These are phyloP conservation scores for Perodicticus potto DNA, from an alignment of 2,797 vertebrate species.

Conservation along the genomic window DNA sequence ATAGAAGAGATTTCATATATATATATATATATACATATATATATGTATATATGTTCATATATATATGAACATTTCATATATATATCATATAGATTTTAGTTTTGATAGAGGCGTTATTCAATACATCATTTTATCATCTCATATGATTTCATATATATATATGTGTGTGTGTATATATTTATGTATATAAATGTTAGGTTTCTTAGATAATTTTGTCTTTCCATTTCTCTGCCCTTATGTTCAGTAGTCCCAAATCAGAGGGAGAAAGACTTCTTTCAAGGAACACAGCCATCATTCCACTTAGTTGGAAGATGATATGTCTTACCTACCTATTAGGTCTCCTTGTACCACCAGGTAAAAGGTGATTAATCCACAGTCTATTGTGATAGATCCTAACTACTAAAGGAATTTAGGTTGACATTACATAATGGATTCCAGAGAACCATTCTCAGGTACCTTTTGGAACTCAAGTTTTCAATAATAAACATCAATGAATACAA, in stretches of 20 bases:
- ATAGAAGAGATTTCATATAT: background rate
- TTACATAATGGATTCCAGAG: background rate
- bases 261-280: background rate
- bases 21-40: background rate
- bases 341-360: background rate
- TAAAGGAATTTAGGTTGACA: background rate
- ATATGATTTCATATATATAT: too few relatives aligned
- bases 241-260: background rate
- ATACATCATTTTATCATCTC: too few relatives aligned
- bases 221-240: background rate
- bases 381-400: background rate
- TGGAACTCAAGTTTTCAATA: background rate
- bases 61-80: too few relatives aligned
- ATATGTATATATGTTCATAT: too few relatives aligned
- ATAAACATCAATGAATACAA: background rate
- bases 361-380: background rate
- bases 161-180: too few relatives aligned
- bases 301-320: background rate
- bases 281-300: background rate
- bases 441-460: background rate
- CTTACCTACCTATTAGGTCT: background rate
- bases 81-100: too few relatives aligned
- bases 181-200: too few relatives aligned
- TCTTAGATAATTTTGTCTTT: background rate
- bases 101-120: too few relatives aligned